Conservation (phyloP, 2,113 vertebrate species). For the Chroicocephalus ridibundus region DNA sequence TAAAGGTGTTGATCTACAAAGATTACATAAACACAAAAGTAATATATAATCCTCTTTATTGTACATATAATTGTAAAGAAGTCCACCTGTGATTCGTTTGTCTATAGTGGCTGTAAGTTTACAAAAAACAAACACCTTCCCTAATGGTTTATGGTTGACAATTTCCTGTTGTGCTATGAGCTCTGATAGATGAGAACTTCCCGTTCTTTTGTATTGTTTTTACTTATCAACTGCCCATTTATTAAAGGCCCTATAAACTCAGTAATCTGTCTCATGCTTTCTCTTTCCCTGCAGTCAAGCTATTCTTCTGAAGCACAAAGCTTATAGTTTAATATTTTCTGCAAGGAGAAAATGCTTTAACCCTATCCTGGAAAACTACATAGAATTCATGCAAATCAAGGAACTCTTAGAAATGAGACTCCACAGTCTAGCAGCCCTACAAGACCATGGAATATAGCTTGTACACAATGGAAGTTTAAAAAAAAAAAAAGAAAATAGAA, state of each 20-base stretch:
- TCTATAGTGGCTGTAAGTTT: slow-evolving; percentile 1
- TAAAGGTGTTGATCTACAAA: background rate
- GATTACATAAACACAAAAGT: background rate
- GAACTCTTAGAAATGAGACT: background rate
- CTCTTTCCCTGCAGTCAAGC: slow-evolving; percentile 24
- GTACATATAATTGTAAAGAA: background rate
- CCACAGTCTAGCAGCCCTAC: background rate
- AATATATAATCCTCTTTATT: background rate
- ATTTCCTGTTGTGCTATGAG: slow-evolving; percentile 70
- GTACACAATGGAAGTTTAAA: background rate
- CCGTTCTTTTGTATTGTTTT: slow-evolving; percentile 68
- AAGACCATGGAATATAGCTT: background rate
- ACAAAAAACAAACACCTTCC: slow-evolving; percentile 48
- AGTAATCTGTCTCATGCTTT: slow-evolving; percentile 37
- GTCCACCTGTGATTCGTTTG: slow-evolving; percentile 56
- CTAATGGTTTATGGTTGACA: slow-evolving; percentile 53
- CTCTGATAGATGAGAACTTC: slow-evolving; percentile 69
- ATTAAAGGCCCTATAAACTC: slow-evolving; percentile 65
- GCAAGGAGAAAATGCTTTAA: slow-evolving; percentile 23
- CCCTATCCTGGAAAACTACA: background rate
- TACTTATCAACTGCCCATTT: slow-evolving; percentile 73
- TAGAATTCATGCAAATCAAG: background rate
- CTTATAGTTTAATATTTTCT: slow-evolving; percentile 27
- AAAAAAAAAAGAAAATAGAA: background rate
- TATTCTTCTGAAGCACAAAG: slow-evolving; percentile 61